phyloP scores from a whole-genome alignment of 2,113 vertebrate genomes.

The Daubentonia madagascariensis region DNA sequence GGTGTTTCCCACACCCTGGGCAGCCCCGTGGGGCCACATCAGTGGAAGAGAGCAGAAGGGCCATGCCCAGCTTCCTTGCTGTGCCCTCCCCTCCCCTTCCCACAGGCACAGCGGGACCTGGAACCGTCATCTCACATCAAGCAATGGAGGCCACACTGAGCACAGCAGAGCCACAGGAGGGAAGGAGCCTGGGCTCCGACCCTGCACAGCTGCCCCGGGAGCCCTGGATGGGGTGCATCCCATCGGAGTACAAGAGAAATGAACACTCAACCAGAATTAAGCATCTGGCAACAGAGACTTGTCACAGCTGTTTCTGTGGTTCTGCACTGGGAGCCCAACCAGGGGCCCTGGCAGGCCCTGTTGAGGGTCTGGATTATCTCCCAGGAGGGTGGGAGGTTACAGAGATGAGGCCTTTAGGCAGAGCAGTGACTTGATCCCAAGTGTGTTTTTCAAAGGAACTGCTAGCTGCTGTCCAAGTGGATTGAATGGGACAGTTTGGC shows the following conservation, averaged over 20 bases:
- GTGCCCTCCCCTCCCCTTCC: accelerated
- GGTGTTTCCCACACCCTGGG: neutral
- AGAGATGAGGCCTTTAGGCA: accelerated
- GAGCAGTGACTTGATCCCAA: accelerated
- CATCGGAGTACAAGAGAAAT: accelerated
- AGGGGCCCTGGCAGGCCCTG: neutral
- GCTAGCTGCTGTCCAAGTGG: neutral
- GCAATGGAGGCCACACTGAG: neutral
- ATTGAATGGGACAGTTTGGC: accelerated
- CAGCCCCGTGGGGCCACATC: neutral
- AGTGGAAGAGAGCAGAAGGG: accelerated
- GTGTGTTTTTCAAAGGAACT: neutral
- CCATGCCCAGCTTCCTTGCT: accelerated
- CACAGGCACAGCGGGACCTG: neutral
- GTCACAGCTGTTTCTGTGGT: neutral
- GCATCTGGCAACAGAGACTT: neutral
- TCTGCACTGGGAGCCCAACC: neutral
- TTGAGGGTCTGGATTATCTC: neutral
- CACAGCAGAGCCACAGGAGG: neutral
- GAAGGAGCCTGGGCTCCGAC: neutral
- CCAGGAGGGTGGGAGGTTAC: accelerated
- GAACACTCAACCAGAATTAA: accelerated
- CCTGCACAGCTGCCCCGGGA: accelerated
- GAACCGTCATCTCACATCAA: neutral
- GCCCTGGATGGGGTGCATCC: accelerated